Evolutionary conservation across 2,888 invertebrate genomes (phyloP), one percentile per base, ranked within the genome.

Genomic region (Lycophotia porphyrea): DNA sequence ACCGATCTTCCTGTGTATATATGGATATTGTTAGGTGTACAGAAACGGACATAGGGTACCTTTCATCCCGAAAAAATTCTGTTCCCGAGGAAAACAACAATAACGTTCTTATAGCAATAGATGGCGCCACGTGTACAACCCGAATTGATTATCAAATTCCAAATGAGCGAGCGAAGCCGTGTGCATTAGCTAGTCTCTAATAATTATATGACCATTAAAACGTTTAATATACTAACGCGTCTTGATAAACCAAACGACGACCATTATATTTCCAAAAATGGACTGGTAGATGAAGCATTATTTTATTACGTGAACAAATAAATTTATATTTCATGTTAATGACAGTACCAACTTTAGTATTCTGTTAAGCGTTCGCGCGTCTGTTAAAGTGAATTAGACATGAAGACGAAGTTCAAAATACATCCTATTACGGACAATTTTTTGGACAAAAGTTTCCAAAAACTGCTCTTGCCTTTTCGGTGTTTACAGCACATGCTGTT

Each of bases 401-500:
- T 69, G 69, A 69, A 68, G 18, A 49, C 31, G 24, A 39, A 13
- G 7, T 18, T 34, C 34, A 34, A 58, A 11, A 76, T 63, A 9
- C 68, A 55, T 31, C 42, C 34, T n/a, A 64, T 60, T n/a, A 64
- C 49, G 5, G 36, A 68, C 8, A 80, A 69, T 31, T 80, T 60
- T 36, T n/a, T 79, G 44, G 74, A 69, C 21, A 68, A 1, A 47
- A 52, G 34, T 21, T 73, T 80, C 9, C 80, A 52, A 73, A 69
- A 65, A 15, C 7, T 65, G 31, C 73, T 79, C 9, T 5, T 79
- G 24, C 79, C 80, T 11, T 52, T 60, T 5, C 68, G 60, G 3
- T 74, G 58, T 52, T n/a, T 79, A 42, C 68, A 74, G 13, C 68
- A 80, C 4, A 39, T 65, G 3, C 21, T 74, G 34, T 80, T 79